Base-by-base conservation (phyloP, 2,888 invertebrate species). In the Mythimna ferrago region DNA sequence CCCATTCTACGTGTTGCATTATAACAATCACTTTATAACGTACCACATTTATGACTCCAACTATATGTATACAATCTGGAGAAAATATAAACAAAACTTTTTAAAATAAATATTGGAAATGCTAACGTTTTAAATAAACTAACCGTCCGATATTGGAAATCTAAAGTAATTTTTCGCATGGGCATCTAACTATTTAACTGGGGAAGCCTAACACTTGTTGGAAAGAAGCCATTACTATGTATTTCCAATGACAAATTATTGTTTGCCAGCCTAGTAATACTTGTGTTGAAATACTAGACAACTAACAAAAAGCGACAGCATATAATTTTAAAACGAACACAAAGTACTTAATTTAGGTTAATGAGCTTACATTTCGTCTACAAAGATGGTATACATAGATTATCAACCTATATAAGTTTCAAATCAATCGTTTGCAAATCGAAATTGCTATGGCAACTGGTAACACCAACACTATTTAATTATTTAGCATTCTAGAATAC, bases 1-100 rank as follows among this genome's bases (percentile, higher is more conserved):
- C 71, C 51, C 81, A 86, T 86, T 84, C 78, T 86, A 82, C 38
- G 48, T 66, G 26, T 44, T 64, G 9, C 54, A 66, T 65, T 73
- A 68, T 62, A 56, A 58, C 71, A 68, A 73, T 60, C 48, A 69
- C 35, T 80, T 19, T 51, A 57, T 60, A 66, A 60, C 61, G 61
- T 51, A 57, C 54, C 54, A 21, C 56, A 44, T 44, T 66, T 53
- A 71, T 70, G 35, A 69, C 32, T 62, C 9, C 64, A 67, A 14
- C n/a, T 61, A 9, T 21, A 16, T 19, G 38, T 9, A 38, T 19
- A 73, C 44, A 48, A 19, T 54, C 21, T 48, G 11, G 54, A 70
- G 26, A 61, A 54, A 61, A 77, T 61, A 61, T 14, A 41, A 48
- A 57, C 14, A 62, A 62, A 58, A 35, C 9, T 9, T 51, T 0